Percentiles rank a stretch among this genome's conserved stretches.
Evolutionary conservation across 2,113 vertebrate species (phyloP).

Genomic region (Brevimyrus niger): DNA sequence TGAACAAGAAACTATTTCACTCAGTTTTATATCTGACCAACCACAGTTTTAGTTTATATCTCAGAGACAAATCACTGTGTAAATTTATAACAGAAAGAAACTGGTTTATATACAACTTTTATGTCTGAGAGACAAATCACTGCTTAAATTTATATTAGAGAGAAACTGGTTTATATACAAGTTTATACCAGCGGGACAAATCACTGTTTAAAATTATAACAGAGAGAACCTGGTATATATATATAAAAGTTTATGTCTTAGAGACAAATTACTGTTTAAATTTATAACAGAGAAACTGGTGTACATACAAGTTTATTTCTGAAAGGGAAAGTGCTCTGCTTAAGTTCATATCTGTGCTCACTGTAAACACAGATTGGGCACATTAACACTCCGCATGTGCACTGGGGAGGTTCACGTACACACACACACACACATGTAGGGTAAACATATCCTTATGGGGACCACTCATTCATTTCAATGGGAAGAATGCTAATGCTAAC

Average conservation of each 20-base stretch:
- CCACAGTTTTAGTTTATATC: background rate
- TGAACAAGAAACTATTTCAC: background rate
- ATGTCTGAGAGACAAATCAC: background rate
- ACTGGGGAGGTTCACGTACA: background rate
- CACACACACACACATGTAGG: background rate
- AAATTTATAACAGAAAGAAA: background rate
- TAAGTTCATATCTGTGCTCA: background rate
- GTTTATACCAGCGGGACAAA: background rate
- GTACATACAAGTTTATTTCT: background rate
- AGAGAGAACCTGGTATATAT: background rate
- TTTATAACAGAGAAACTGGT: background rate
- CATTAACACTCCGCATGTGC: background rate
- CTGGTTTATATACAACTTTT: background rate
- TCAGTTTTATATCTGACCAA: background rate
- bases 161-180: constrained; percentile 5
- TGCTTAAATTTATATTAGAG: background rate
- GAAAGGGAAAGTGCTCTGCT: background rate
- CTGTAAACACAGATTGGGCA: background rate
- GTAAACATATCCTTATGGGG: too few relatives aligned
- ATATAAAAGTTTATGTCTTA: background rate
- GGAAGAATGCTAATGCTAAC: too few relatives aligned
- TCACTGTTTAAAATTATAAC: background rate
- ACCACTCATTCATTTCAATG: too few relatives aligned
- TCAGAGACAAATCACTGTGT: background rate
- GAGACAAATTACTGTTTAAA: background rate